Conservation (phyloP, 2,797 vertebrate genomes). For the Darevskia nairensis region DNA sequence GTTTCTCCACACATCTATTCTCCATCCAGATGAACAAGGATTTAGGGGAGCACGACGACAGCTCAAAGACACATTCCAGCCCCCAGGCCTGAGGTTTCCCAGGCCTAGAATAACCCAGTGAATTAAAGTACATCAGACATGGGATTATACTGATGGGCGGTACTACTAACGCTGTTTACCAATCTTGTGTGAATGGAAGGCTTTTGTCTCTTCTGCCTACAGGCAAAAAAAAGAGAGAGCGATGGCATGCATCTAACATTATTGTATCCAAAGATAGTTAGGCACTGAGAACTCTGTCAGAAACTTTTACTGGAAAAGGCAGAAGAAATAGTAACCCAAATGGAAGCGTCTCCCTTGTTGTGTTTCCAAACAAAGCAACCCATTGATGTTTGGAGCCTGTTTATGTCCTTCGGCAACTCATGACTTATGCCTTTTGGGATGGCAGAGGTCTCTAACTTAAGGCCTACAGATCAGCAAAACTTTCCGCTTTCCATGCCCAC, state of each 20-base stretch:
- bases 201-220: not conserved
- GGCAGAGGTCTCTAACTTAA: not conserved
- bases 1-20: too few species aligned
- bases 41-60: too few species aligned
- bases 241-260: not conserved
- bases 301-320: not conserved
- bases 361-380: conserved; percentile 7
- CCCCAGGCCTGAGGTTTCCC: too few species aligned
- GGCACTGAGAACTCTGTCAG: not conserved
- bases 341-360: not conserved
- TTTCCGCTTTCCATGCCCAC: not conserved
- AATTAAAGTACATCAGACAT: not conserved
- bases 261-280: not conserved
- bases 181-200: not conserved
- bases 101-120: not conserved
- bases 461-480: not conserved
- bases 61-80: too few species aligned
- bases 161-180: not conserved
- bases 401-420: conserved; percentile 24
- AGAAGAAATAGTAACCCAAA: conserved; percentile 8
- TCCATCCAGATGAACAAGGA: too few species aligned
- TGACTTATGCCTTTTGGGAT: conserved; percentile 2
- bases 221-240: not conserved
- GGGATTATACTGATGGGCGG: not conserved
- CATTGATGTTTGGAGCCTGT: not conserved